Evolutionary conservation across 2,888 invertebrate genomes (phyloP).

Genomic region (Gandaritis pyraliata): DNA sequence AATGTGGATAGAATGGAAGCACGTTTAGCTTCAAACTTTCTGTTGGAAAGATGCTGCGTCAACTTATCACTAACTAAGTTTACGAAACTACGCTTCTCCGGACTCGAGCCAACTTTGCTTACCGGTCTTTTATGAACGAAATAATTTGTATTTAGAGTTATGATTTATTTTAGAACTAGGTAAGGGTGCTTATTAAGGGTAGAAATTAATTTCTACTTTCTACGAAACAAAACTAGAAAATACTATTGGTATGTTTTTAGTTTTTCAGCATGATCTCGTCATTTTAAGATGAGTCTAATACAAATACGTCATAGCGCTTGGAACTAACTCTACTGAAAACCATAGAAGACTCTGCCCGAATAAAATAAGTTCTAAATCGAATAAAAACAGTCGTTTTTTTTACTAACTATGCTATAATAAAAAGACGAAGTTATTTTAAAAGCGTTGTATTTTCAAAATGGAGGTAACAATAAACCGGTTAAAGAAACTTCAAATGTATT

Average conservation of each 20-base stretch:
- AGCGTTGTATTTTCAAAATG: background rate
- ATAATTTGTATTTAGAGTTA: background rate
- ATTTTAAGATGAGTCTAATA: too few relatives aligned
- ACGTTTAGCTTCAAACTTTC: slow-evolving; percentile 33
- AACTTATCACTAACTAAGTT: slow-evolving; percentile 42
- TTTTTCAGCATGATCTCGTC: too few relatives aligned
- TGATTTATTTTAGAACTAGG: background rate
- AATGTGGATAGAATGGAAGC: slow-evolving; percentile 14
- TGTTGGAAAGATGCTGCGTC: slow-evolving; percentile 32
- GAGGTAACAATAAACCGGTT: background rate
- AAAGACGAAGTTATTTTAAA: background rate
- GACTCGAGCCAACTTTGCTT: slow-evolving; percentile 22
- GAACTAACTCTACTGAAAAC: too few relatives aligned
- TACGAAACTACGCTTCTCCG: slow-evolving; percentile 25
- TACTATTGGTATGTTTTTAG: too few relatives aligned
- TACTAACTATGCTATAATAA: background rate
- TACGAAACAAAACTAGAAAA: too few relatives aligned
- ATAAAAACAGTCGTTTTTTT: background rate
- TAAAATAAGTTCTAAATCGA: too few relatives aligned
- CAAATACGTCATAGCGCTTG: too few relatives aligned
- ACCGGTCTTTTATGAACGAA: slow-evolving; percentile 11
- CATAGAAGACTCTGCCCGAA: too few relatives aligned
- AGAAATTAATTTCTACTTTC: background rate
- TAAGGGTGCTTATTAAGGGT: background rate
- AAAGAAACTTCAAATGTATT: background rate